Evolutionary conservation across 2,113 vertebrate species (phyloP).

Genomic region (Sterna hirundo): DNA sequence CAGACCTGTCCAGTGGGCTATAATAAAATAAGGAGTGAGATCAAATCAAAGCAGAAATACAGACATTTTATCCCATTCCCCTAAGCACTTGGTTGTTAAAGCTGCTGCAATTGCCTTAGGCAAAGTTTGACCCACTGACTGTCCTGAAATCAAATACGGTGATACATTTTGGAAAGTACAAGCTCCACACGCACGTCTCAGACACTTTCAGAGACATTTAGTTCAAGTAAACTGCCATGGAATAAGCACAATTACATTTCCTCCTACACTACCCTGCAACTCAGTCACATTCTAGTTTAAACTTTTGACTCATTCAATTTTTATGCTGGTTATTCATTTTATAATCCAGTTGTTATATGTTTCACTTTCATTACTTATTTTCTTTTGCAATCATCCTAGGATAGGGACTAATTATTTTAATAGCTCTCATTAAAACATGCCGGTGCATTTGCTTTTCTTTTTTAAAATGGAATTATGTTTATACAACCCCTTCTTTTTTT

Average conservation of each 20-base stretch:
- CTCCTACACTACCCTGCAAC: not conserved
- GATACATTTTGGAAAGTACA: not conserved
- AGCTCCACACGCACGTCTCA: not conserved
- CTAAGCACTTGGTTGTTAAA: not conserved
- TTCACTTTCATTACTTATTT: conserved; percentile 55
- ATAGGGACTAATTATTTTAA: conserved; percentile 63
- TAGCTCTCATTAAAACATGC: conserved; percentile 44
- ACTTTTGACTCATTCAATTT: conserved; percentile 38
- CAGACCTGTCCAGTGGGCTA: not conserved
- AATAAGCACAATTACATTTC: conserved; percentile 28
- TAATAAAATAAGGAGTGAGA: not conserved
- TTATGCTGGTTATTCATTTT: conserved; percentile 43
- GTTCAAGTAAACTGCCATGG: not conserved
- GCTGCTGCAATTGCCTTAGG: conserved; percentile 6
- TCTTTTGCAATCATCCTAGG: conserved; percentile 40
- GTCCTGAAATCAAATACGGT: not conserved
- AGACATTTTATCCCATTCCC: conserved; percentile 12
- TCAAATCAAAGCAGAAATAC: conserved; percentile 12
- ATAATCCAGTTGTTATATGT: conserved; percentile 26
- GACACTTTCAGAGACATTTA: not conserved
- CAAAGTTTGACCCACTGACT: not conserved
- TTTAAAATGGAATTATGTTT: conserved; percentile 29
- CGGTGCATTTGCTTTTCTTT: conserved; percentile 38
- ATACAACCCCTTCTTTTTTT: not conserved
- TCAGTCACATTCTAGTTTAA: conserved; percentile 21